Evolutionary conservation across 2,797 vertebrate genomes (phyloP).

Genomic region (Hydrophis major): DNA sequence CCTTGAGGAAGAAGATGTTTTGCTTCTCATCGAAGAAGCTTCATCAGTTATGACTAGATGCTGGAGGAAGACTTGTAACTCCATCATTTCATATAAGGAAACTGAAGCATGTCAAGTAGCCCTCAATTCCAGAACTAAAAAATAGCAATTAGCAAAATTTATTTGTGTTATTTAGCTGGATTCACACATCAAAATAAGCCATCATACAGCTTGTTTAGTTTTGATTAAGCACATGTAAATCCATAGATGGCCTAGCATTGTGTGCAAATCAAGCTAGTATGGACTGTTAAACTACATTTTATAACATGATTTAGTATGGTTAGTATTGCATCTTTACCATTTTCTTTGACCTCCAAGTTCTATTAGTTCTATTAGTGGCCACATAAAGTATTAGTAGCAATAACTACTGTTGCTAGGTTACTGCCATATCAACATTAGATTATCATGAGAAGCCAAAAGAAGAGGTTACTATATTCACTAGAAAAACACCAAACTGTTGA

Average conservation of each 20-base stretch:
- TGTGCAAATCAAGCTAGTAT: not conserved
- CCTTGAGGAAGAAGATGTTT: not conserved
- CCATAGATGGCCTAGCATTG: not conserved
- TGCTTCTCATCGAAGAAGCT: not conserved
- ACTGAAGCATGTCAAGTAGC: not conserved
- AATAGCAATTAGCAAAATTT: not conserved
- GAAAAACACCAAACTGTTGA: not conserved
- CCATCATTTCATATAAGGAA: not conserved
- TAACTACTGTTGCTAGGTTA: slow-evolving; percentile 21
- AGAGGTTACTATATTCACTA: not conserved
- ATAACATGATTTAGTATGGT: not conserved
- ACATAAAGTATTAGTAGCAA: not conserved
- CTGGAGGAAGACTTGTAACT: not conserved
- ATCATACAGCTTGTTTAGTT: not conserved
- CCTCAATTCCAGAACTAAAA: not conserved
- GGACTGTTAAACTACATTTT: not conserved
- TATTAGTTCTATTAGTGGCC: not conserved
- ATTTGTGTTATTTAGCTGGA: not conserved
- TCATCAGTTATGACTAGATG: not conserved
- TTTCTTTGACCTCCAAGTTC: not conserved
- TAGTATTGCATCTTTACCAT: not conserved
- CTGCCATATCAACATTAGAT: slow-evolving; percentile 12
- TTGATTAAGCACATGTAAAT: not conserved
- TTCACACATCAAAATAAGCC: not conserved
- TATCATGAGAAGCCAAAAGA: not conserved